Evolutionary conservation across 2,888 invertebrate genomes (phyloP).

Genomic region (Nymphalis urticae): DNA sequence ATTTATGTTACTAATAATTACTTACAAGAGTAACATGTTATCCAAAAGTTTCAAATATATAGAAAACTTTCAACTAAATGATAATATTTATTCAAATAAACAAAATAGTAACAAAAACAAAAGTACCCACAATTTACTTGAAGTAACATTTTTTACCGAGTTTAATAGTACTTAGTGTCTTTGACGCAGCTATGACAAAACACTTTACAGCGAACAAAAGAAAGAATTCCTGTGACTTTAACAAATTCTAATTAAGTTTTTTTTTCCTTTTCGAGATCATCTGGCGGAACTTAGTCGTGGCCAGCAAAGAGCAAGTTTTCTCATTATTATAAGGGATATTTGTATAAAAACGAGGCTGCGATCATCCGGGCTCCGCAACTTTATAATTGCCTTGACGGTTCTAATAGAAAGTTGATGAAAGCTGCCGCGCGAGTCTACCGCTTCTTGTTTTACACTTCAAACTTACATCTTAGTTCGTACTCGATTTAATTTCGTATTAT

Average conservation of each 20-base stretch:
- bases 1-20: too few species aligned
- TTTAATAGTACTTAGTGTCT: conserved; percentile 31
- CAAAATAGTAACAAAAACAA: neutral
- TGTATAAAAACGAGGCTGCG: conserved; percentile 70
- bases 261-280: conserved; percentile 64
- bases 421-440: conserved; percentile 63
- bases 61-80: neutral
- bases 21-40: too few species aligned
- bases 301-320: conserved; percentile 69
- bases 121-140: conserved; percentile 15
- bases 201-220: conserved; percentile 34
- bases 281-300: conserved; percentile 62
- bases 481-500: conserved; percentile 43
- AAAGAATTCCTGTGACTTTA: conserved; percentile 37
- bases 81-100: conserved; percentile 6
- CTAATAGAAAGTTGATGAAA: conserved; percentile 79
- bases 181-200: conserved; percentile 35
- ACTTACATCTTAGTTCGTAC: conserved; percentile 67
- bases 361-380: conserved; percentile 67
- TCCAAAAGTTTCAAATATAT: neutral
- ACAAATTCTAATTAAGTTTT: conserved; percentile 55
- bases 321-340: conserved; percentile 74
- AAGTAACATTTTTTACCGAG: conserved; percentile 31
- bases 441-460: conserved; percentile 66
- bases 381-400: conserved; percentile 78